Evolutionary conservation across 1,140 invertebrate species (phyloP), one percentile per base, ranked within the genome.

Genomic region (Neotoxoptera formosana): DNA sequence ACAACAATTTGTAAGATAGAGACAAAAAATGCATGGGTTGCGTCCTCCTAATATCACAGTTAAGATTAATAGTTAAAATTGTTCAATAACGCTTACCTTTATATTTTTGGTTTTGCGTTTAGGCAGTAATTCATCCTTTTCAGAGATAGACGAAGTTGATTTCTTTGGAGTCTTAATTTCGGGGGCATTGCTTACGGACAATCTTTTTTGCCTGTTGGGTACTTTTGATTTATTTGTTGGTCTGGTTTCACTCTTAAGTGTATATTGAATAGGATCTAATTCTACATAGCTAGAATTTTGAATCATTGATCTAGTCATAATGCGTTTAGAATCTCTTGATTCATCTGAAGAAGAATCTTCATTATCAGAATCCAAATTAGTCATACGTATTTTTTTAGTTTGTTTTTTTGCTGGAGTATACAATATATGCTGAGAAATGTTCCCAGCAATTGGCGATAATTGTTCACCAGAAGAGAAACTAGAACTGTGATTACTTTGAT

Each of bases 331-430:
- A 7, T 83, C 47, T 17, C 14, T 34, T 47, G 67, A 91, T 48
- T 91, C 30, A 81, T 91, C 60, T 23, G 53, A 67, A 36, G 89
- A 67, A 30, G 11, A 45, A 25, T 76, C 36, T 48, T 48, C 67
- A 51, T 14, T 41, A 7, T 92, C 81, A 84, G 45, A 81, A 47
- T 83, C 21, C 23, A 92, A 20, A 3, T 20, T n/a, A 14, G 30
- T 6, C 41, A 84, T 86, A 23, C 1, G n/a, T 34, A 53, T 53
- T 53, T 86, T 53, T 53, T 86, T 84, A 8, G 34, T n/a, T 14
- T 25, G 36, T 67, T 90, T 90, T 11, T 30, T 86, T 45, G 81
- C 81, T 41, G 91, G 91, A 47, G 91, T 93, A 45, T 36, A 93
- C 20, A 93, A 56, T 48, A 86, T 51, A n/a, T 81, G 67, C 7